Base-by-base conservation (phyloP, 2,113 vertebrate species). In the Verasper variegatus region DNA sequence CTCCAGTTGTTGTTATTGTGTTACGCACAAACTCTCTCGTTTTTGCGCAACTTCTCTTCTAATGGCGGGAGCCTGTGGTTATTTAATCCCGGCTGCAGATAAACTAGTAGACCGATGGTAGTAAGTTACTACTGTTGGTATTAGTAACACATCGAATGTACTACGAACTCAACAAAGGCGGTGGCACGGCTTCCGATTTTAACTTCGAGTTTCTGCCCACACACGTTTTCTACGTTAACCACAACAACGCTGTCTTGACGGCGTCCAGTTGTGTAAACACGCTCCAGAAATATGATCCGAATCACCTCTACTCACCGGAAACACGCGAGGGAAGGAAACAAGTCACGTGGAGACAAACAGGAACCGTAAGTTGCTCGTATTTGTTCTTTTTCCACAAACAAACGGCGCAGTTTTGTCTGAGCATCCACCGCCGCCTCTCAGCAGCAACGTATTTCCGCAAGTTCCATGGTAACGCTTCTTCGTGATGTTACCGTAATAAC, bases 401-500 rank as follows among this genome's bases (percentile, higher is more conserved):
- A 75, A 4, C 7, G 0, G 9, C 11, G 62, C 55, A 14, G 2
- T 15, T 21, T 11, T 12, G 37, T 58, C 1, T 2, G 14, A 55
- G 56, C 67, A 23, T 15, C 59, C 26, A 23, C 35, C 12, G 60
- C 54, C 59, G 45, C 45, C 74, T 71, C 84, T 67, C 56, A 23
- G 80, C 71, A 40, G 68, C 21, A 78, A 63, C 58, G 59, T 70
- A 86, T 93, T 93, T 92, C 88, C 88, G 82, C 31, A 57, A 85
- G 49, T 82, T 84, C 91, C 91, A 93, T 93, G 92, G 91, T 60
- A 92, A 93, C 91, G 68, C 17, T 5, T 1, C 47, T 1, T 14
- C 4, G 58, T 20, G 20, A 21, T 15, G n/a, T 3, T 83, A 83
- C 90, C 85, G 81, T 91, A 91, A 83, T 56, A 45, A 4, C 20